Evolutionary conservation across 2,113 vertebrate genomes (phyloP).

Genomic region (Prionailurus bengalensis): DNA sequence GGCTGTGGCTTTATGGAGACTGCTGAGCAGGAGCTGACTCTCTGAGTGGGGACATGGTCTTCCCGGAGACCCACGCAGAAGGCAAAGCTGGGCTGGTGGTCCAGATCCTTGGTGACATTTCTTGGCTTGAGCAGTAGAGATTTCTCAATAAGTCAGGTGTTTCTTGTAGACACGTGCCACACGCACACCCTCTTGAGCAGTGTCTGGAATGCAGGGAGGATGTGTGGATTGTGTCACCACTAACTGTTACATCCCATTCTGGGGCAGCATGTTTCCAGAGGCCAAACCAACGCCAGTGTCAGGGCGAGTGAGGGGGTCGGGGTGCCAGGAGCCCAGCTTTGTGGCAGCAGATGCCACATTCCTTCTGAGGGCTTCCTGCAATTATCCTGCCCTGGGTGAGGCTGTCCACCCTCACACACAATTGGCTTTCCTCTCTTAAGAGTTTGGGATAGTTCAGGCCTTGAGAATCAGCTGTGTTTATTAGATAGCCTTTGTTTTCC

Average conservation of each 20-base stretch:
- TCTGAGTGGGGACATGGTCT: neutral
- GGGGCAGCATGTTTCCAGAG: neutral
- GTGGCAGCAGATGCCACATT: neutral
- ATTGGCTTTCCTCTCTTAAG: conserved; percentile 23
- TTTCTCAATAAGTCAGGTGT: conserved; percentile 31
- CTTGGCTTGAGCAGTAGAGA: neutral
- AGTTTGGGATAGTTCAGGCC: neutral
- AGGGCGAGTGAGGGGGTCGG: neutral
- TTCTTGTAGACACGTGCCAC: neutral
- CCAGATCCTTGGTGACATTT: neutral
- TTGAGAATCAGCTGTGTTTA: conserved; percentile 26
- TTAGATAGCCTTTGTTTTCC: conserved; percentile 70
- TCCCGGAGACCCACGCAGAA: neutral
- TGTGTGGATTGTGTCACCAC: conserved; percentile 48
- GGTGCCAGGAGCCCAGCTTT: conserved; percentile 13
- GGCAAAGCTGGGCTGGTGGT: neutral
- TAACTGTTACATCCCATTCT: neutral
- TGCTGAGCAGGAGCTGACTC: neutral
- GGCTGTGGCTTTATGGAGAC: neutral
- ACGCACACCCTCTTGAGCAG: neutral
- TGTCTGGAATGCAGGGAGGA: conserved; percentile 5
- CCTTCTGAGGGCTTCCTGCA: conserved; percentile 52
- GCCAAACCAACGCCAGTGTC: neutral
- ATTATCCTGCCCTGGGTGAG: neutral
- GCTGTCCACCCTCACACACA: neutral